These are phyloP conservation scores for Drosophila nr. perissopoda DNA, from an alignment of 2,888 invertebrate genomes.

Conservation along the genomic window DNA sequence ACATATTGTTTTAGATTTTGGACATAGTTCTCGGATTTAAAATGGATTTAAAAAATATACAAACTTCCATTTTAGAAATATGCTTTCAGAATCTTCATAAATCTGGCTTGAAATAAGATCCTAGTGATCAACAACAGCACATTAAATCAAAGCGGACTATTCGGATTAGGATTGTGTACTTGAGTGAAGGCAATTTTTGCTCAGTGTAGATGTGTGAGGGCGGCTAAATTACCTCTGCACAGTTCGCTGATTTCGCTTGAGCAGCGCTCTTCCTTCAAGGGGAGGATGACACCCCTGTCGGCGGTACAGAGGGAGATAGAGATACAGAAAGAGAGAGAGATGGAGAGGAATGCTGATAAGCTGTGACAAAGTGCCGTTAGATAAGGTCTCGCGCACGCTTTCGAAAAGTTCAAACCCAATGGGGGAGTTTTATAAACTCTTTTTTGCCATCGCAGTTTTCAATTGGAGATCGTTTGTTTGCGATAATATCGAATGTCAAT, in stretches of 20 bases:
- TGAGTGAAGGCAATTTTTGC: not conserved
- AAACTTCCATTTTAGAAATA: not conserved
- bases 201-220: conserved; percentile 33
- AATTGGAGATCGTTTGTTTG: conserved; percentile 74
- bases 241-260: conserved; percentile 33
- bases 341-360: conserved; percentile 62
- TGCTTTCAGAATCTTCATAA: fast-evolving
- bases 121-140: not conserved
- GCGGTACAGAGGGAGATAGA: not conserved
- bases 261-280: not conserved
- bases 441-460: conserved; percentile 61
- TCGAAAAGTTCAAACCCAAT: conserved; percentile 16
- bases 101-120: fast-evolving
- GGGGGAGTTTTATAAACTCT: conserved; percentile 58
- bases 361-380: conserved; percentile 76
- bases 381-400: conserved; percentile 46
- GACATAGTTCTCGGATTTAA: not conserved
- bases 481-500: conserved; percentile 78
- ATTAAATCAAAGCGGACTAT: not conserved
- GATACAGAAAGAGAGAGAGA: too few relatives aligned
- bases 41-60: not conserved
- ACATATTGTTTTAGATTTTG: not conserved
- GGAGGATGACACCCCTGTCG: not conserved
- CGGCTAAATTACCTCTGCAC: conserved; percentile 49
- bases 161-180: not conserved